Base-by-base conservation (phyloP, 2,113 vertebrate species). In the Philantomba maxwellii region DNA sequence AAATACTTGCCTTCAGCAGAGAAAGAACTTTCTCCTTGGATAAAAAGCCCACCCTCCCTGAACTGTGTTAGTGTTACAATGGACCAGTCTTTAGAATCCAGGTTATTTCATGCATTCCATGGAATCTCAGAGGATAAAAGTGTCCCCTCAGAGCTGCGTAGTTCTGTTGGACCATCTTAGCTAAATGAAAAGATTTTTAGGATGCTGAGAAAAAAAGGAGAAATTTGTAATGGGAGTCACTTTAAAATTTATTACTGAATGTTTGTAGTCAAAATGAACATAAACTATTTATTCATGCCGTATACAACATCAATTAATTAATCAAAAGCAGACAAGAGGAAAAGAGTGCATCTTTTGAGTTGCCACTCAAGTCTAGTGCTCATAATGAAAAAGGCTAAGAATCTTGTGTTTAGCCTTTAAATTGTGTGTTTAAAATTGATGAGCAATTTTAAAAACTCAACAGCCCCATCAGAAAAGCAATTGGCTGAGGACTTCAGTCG, bases 341-440 rank as follows among this genome's bases (percentile, higher is more conserved):
- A 58, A 86, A 81, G 33, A 94, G 36, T 45, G 36, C 36, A 26
- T 95, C 62, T 77, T 88, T 80, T 28, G 62, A 91, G 43, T 66
- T 95, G 73, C 39, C 47, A 81, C 89, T 98, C 86, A 66, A 57
- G 73, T 91, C 47, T 85, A 91, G 78, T 80, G 83, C 57, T 88
- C 26, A 77, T 51, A 87, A 95, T 62, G 84, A 92, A 91, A 92
- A 94, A n/a, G 51, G 45, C 25, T 39, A 94, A 81, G 55, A 49
- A 43, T 53, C 28, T 95, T 1, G 0, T 82, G 64, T 49, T 94
- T 85, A 93, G 85, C 89, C 25, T 93, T 64, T 39, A 73, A 73
- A 73, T 39, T 39, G 21, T 73, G 66, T 73, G 36, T 39, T 73
- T 73, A 73, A 73, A 73, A 73, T 91, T 78, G 45, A 95, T 66